A percentile compares a stretch with the other conserved stretches of the same genome.
These are phyloP conservation scores for Scaptomyza polygonia DNA, from an alignment of 2,888 invertebrate species.

Conservation along the genomic window DNA sequence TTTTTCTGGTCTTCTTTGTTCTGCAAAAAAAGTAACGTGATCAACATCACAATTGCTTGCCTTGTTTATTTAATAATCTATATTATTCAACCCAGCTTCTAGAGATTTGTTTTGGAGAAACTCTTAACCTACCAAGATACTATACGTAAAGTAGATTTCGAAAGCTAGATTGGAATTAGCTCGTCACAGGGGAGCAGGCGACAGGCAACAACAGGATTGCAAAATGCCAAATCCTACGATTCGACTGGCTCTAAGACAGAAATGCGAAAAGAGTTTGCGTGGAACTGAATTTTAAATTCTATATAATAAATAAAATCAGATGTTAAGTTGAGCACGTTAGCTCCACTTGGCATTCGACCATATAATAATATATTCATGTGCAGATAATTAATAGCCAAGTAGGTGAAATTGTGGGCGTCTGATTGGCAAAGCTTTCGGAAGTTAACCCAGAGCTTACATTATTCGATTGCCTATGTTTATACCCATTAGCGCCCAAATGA, in stretches of 20 bases:
- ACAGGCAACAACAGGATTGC: too few relatives aligned
- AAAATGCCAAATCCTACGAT: too few relatives aligned
- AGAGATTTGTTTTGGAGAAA: constrained; percentile 28
- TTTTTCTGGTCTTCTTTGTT: constrained; percentile 43
- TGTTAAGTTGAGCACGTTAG: constrained; percentile 33
- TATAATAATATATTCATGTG: constrained; percentile 13
- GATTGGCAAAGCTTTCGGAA: constrained; percentile 18
- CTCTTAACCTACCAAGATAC: too few relatives aligned
- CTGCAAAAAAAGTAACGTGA: constrained; percentile 53
- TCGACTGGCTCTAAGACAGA: too few relatives aligned
- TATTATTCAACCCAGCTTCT: constrained; percentile 4
- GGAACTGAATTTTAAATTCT: too few relatives aligned
- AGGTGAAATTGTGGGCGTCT: not conserved
- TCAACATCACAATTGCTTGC: constrained; percentile 6
- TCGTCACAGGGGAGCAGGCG: too few relatives aligned
- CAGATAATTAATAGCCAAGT: constrained; percentile 13
- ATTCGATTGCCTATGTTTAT: constrained; percentile 47
- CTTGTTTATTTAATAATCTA: constrained; percentile 18
- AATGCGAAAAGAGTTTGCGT: too few relatives aligned
- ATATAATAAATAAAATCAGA: too few relatives aligned
- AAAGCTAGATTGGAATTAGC: too few relatives aligned
- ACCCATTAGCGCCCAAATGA: constrained; percentile 13
- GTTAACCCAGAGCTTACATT: constrained; percentile 42
- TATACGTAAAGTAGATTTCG: too few relatives aligned
- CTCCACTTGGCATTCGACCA: constrained; percentile 16